Evolutionary conservation across 2,797 vertebrate genomes (phyloP), one percentile per base, ranked within the genome.

Genomic region (Pangasius krempfi): DNA sequence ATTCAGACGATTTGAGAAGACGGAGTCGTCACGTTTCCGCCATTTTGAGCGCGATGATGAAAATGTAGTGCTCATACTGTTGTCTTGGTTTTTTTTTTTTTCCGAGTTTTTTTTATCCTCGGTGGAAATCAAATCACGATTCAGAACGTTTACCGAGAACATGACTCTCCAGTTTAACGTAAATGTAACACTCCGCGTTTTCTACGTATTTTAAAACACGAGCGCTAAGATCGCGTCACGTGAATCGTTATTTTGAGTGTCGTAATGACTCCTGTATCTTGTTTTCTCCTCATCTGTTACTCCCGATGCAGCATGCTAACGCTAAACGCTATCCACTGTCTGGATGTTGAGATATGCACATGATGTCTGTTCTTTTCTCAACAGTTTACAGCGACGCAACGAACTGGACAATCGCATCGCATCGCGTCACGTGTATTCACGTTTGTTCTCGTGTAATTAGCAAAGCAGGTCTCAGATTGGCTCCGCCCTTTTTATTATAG

Each of bases 321-420:
- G 30, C 72, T 78, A 9, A 47, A 75, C 14, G 50, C 84, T 52
- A 73, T 54, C 68, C 52, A 12, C 18, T 58, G 13, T 44, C 66
- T n/a, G 50, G 44, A 58, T 64, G 68, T 86, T 79, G 68, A 37
- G 44, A 85, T 4, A 72, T 62, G n/a, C 84, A 50, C 80, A 62
- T 6, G 22, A 14, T 5, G 33, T 58, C 33, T 40, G 16, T 73
- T 33, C 62, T 33, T 40, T 72, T 56, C 66, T 81, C 58, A 50
- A 27, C 79, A 40, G 56, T 82, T 82, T 82, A 81, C 76, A 79
- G 76, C 76, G 14, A 79, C 27, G 27, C 76, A 10, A 79, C 50
- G 1, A n/a, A 79, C n/a, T 4, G n/a, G n/a, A 56, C 50, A 56
- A 50, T 30, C 25, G 7, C 73, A 25, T 47, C 22, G 5, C 40